Base-by-base conservation (phyloP, 2,888 invertebrate species). In the Cosmia pyralina region DNA sequence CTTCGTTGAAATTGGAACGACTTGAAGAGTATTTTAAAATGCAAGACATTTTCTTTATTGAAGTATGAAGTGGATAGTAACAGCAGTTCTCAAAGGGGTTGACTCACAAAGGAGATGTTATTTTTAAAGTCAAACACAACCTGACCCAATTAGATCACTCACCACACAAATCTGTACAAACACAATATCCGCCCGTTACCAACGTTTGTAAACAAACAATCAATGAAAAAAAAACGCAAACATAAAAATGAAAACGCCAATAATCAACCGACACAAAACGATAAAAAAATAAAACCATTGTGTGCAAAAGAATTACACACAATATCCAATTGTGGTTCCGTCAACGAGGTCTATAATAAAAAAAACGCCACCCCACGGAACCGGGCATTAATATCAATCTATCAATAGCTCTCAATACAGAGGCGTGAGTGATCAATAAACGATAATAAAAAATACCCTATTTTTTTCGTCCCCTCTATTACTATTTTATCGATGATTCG, bases 341-440 rank as follows among this genome's bases (percentile, higher is more conserved):
- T 93, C 94, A 93, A 93, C 92, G 90, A 92, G 89, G 85, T 90
- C 79, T 88, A 88, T 92, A 92, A 92, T 92, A 92, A 94, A 94
- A n/a, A 94, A 93, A 93, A 89, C 88, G 85, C 88, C 91, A 94
- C 95, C 96, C 95, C 92, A 93, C 92, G 88, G 88, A 85, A 85
- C 86, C 72, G 77, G 84, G 88, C 92, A 94, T 95, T 94, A 94
- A 94, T 95, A 94, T 93, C 95, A 94, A 95, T 95, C 94, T 95
- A 95, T 95, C 96, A 96, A 96, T 96, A 95, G 79, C 84, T 79
- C 90, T 92, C 93, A 93, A 93, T 93, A 90, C 90, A 87, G 90
- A 94, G 96, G 95, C 96, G 96, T 94, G 85, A 85, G 87, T 87
- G 96, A 96, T 94, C 95, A 93, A 94, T 93, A 92, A 91, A 88